These are phyloP conservation scores for Myotis myotis DNA, from an alignment of 2,797 vertebrate genomes.

Conservation along the genomic window DNA sequence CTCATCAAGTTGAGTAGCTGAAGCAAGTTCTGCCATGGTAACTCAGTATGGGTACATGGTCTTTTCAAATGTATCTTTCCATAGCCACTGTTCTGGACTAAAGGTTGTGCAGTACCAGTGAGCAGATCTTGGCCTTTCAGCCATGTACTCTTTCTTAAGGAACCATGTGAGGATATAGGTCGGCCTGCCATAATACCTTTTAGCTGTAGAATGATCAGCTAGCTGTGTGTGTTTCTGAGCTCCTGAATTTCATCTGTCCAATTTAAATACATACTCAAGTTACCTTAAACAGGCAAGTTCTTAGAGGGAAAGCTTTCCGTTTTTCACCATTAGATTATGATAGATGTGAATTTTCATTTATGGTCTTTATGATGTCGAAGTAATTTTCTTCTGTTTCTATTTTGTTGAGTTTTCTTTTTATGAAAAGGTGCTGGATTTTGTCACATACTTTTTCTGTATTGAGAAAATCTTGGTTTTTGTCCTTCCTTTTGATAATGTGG, in stretches of 20 bases:
- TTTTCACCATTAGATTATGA: neutral
- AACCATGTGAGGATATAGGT: neutral
- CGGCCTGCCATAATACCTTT: neutral
- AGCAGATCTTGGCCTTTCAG: neutral
- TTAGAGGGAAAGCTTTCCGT: neutral
- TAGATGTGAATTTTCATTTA: neutral
- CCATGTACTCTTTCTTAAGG: no score
- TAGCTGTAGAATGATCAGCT: neutral
- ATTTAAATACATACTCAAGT: neutral
- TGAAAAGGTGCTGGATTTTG: neutral
- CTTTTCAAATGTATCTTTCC: neutral
- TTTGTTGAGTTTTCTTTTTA: neutral
- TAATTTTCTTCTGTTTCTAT: neutral
- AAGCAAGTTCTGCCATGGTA: neutral
- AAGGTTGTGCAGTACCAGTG: neutral
- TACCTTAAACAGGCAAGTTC: neutral
- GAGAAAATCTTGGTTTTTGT: neutral
- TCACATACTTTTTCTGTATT: neutral
- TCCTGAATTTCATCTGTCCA: neutral
- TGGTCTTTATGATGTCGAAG: neutral
- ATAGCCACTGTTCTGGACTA: neutral
- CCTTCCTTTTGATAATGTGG: neutral
- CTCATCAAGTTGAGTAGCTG: neutral
- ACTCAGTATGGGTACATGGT: neutral
- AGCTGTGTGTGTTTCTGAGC: neutral